Evolutionary conservation across 1,140 invertebrate species (phyloP), one percentile per base, ranked within the genome.

Genomic region (Propsilocerus akamusi): DNA sequence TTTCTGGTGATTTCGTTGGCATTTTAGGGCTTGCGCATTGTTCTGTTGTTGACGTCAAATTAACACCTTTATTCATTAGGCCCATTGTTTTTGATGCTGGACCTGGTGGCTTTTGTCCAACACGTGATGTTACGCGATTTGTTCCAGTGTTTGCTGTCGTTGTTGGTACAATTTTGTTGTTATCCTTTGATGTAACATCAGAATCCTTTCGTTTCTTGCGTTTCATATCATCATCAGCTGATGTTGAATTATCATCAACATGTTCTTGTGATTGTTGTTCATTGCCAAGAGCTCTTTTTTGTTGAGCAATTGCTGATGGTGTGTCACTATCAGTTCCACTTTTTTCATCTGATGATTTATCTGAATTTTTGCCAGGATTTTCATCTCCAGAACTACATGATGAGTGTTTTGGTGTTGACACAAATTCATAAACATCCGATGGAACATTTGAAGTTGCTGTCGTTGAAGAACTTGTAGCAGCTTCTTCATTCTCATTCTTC

Each of bases 141-240:
- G 17, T 20, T 41, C 34, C 34, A 20, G 54, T 17, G 17, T 14
- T 34, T 22, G 53, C 51, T n/a, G n/a, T n/a, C 1, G 47, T 34
- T 49, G 25, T 32, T 46, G 49, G 7, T 26, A 11, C 26, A 14
- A 26, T 37, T 25, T 20, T 14, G n/a, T 52, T 30, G 14, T 61
- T 65, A 60, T 68, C 64, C 22, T 69, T 70, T 49, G 66, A 64
- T 54, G 63, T 69, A 22, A 68, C 67, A 26, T 75, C 74, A 46
- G 70, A 71, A 26, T 86, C 82, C 58, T 83, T 83, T 24, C 79
- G 71, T 58, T 85, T 86, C 56, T 85, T 84, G 34, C 77, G 73
- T 47, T 77, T 75, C 24, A 69, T 73, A 52, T 81, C 80, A 49
- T 85, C 77, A 57, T 80, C 76, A 51, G 80, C 75, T n/a, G 74